Evolutionary conservation across 2,888 invertebrate genomes (phyloP).

Genomic region (Drosophila peninsularis): DNA sequence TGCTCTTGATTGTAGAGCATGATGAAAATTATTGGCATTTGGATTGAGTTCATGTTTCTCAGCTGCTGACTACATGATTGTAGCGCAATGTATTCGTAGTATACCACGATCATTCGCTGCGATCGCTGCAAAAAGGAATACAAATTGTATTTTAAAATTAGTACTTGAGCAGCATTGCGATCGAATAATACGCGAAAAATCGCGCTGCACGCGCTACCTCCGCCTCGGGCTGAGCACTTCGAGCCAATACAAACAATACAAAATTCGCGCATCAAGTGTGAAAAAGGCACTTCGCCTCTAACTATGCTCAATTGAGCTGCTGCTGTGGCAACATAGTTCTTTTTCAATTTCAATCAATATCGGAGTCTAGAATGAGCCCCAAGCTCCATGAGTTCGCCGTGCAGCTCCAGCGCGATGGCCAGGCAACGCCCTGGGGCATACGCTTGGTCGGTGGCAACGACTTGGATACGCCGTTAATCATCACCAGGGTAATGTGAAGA

Average conservation of each 20-base stretch:
- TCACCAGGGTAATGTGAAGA: constrained; percentile 90
- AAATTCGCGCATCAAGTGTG: constrained; percentile 37
- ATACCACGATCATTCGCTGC: constrained; percentile 64
- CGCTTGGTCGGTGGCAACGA: constrained; percentile 94
- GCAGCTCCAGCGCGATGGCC: constrained; percentile 89
- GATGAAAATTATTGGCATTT: constrained; percentile 67
- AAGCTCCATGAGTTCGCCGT: constrained; percentile 91
- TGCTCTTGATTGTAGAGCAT: constrained; percentile 41
- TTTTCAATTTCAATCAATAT: neutral
- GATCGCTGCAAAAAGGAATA: constrained; percentile 72
- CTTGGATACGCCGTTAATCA: constrained; percentile 93
- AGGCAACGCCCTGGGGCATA: constrained; percentile 93
- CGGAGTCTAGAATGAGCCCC: constrained; percentile 80
- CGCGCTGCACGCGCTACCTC: constrained; percentile 68
- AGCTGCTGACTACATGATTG: constrained; percentile 61
- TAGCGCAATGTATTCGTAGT: constrained; percentile 71
- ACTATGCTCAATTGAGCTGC: constrained; percentile 41
- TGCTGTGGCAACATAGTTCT: neutral
- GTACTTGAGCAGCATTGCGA: constrained; percentile 85
- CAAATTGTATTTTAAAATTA: constrained; percentile 83
- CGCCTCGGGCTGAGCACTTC: constrained; percentile 56
- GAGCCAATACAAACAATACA: constrained; percentile 52
- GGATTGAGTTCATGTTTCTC: constrained; percentile 76
- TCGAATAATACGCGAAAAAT: constrained; percentile 83
- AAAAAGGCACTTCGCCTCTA: constrained; percentile 12